Base-by-base conservation (phyloP, 1,140 invertebrate genomes). In the Drosophila pectinifera region DNA sequence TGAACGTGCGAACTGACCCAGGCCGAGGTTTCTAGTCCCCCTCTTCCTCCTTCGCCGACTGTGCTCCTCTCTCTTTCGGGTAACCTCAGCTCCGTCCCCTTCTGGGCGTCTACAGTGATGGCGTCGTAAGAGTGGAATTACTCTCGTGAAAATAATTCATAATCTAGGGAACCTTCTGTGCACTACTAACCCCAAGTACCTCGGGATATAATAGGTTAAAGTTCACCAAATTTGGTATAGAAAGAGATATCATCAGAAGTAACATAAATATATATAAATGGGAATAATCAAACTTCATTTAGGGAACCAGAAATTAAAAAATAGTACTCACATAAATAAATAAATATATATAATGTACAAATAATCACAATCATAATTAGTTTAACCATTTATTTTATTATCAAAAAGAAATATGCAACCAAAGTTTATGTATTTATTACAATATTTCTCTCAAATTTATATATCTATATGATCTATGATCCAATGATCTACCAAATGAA, bases 1-100 rank as follows among this genome's bases (percentile, higher is more conserved):
- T 76, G 79, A 86, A 86, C 75, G 83, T 88, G 83, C 83, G 83
- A 86, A 82, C 83, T 86, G 83, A 88, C 83, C 83, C 79, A 72
- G 69, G 78, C 64, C 34, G 43, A 48, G 26, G 57, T 49, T 54
- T 73, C 46, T 62, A 24, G n/a, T 5, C 14, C 3, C 6, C 16
- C 41, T 5, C 38, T 1, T 13, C 20, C 48, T 55, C 48, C 34
- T 28, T 28, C 45, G 36, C n/a, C 24, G 10, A 22, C 43, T 4
- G 11, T 39, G 31, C 11, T 5, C n/a, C 22, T 20, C 34, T 2
- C 38, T 6, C 26, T 8, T 34, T 18, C 11, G 64, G 58, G 4
- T 28, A 28, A 31, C 10, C 10, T 31, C 28, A 31, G 28, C 28
- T 31, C 10, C 8, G 28, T 5, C n/a, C 61, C 26, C 20, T 22